phyloP scores from a whole-genome alignment of 2,797 vertebrate species.

The Cossypha dichroa region DNA sequence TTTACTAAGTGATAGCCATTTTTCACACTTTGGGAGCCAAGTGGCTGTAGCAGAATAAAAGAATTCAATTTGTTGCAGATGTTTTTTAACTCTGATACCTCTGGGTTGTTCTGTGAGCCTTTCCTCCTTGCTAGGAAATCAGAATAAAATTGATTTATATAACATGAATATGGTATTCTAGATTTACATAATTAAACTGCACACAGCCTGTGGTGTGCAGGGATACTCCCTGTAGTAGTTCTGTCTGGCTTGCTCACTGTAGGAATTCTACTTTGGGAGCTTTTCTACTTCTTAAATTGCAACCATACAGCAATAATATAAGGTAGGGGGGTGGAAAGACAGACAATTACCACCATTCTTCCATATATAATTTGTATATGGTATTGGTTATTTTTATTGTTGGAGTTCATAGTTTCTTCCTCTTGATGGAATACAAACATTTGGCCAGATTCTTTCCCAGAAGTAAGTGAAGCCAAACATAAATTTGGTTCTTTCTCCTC shows the following conservation, averaged over 20 bases:
- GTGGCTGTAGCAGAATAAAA: neutral
- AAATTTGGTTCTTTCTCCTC: constrained; percentile 32
- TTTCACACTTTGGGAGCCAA: constrained; percentile 48
- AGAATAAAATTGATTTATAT: neutral
- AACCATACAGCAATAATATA: constrained; percentile 24
- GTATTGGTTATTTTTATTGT: constrained; percentile 59
- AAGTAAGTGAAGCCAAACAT: constrained; percentile 25
- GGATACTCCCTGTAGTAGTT: neutral
- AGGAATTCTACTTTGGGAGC: constrained; percentile 23
- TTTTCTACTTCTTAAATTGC: constrained; percentile 45
- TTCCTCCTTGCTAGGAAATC: neutral
- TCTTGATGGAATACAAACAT: constrained; percentile 35
- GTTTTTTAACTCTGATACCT: neutral
- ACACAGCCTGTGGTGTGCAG: neutral
- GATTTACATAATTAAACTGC: neutral
- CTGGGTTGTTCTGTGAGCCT: neutral
- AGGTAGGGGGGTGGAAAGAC: constrained; percentile 10
- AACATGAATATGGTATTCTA: neutral
- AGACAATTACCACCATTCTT: constrained; percentile 30
- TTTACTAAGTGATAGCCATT: constrained; percentile 32
- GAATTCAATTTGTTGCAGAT: constrained; percentile 50
- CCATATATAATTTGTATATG: constrained; percentile 43
- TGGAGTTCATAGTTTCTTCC: constrained; percentile 39
- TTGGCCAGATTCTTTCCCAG: constrained; percentile 32
- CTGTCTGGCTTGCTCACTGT: neutral